A percentile compares a stretch with the other conserved stretches of the same genome.
phyloP scores from a whole-genome alignment of 2,113 vertebrate genomes.

The Dendropsophus ebraccatus region DNA sequence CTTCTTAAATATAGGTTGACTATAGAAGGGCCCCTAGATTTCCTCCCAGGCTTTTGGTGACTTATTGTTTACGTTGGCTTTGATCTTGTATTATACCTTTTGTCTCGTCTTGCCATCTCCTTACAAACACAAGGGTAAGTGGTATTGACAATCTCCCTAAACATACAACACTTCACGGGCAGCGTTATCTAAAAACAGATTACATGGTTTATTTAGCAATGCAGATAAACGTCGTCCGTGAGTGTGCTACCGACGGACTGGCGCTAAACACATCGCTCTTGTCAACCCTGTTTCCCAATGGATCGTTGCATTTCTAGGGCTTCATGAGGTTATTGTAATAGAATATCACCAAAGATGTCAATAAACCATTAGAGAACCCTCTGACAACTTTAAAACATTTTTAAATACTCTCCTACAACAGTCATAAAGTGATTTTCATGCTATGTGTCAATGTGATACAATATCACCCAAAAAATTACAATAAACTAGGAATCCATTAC shows the following conservation, averaged over 20 bases:
- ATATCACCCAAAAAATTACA: no score
- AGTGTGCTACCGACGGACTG: not conserved
- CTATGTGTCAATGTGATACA: no score
- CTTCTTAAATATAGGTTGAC: not conserved
- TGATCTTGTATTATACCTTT: not conserved
- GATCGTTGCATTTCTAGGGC: not conserved
- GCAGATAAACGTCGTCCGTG: not conserved
- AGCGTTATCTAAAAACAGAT: not conserved
- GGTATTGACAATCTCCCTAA: not conserved
- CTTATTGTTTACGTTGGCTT: not conserved
- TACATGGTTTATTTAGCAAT: not conserved
- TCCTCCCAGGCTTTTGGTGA: no score
- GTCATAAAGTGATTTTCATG: not conserved
- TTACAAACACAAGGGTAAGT: not conserved
- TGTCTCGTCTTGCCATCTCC: not conserved
- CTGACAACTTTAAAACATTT: not conserved
- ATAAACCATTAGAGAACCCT: not conserved
- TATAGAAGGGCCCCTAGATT: no score
- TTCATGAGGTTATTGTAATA: not conserved
- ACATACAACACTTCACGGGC: constrained; percentile 10
- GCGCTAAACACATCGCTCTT: not conserved
- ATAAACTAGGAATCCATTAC: no score
- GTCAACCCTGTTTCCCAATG: not conserved
- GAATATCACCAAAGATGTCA: not conserved
- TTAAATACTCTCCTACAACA: not conserved